Evolutionary conservation across 35 echinoderm and acorn worm genomes (phyloP).

Genomic region (Nesometra sesokonis): DNA sequence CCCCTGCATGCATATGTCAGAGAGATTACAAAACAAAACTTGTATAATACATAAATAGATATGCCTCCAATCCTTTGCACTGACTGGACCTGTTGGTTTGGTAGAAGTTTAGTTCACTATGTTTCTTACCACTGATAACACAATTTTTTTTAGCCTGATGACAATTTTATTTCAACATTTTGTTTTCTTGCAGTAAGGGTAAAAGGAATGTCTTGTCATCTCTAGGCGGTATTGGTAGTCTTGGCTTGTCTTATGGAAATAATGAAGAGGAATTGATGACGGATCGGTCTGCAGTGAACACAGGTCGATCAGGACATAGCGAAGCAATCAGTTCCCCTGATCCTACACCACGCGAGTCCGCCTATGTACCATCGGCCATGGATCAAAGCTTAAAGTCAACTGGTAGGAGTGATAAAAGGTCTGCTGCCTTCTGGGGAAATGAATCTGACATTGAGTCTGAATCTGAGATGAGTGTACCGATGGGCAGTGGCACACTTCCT

Average conservation of each 20-base stretch:
- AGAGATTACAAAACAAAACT: too few relatives aligned
- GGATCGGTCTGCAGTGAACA: neutral
- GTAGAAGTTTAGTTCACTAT: too few relatives aligned
- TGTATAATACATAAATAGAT: too few relatives aligned
- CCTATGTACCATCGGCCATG: conserved; percentile 1
- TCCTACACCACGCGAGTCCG: neutral
- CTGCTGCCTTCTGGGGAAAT: conserved; percentile 18
- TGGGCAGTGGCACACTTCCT: neutral
- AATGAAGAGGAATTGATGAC: neutral
- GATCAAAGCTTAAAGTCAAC: neutral
- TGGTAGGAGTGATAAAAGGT: neutral
- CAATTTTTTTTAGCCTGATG: too few relatives aligned
- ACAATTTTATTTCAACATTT: too few relatives aligned
- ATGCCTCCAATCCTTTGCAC: too few relatives aligned
- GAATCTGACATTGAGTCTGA: neutral
- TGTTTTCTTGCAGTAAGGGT: neutral
- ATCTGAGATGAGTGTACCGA: neutral
- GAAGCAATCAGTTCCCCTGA: neutral
- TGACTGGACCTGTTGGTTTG: too few relatives aligned
- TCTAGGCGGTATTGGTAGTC: neutral
- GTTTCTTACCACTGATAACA: too few relatives aligned
- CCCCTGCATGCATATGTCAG: too few relatives aligned
- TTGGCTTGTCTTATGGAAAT: neutral
- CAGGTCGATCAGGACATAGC: neutral
- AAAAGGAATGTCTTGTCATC: conserved; percentile 12